A percentile compares a stretch with the other conserved stretches of the same genome.
Conservation (phyloP, 2,113 vertebrate genomes). For the Mola mola region DNA sequence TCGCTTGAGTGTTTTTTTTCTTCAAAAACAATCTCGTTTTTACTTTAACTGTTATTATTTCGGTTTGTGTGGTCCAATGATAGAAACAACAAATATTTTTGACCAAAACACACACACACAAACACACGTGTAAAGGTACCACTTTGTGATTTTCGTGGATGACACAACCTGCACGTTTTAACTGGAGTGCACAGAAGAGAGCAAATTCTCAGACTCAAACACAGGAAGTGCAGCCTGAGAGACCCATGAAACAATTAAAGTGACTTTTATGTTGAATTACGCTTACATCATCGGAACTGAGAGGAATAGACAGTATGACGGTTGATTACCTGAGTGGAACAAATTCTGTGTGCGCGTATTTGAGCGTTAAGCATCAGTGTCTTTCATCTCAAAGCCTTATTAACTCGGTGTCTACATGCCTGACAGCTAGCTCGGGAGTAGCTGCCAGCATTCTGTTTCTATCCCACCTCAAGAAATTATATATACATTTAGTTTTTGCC, state of each 20-base stretch:
- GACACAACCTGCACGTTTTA: no score
- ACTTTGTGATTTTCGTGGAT: no score
- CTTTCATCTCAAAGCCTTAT: conserved; percentile 65
- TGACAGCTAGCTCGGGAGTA: conserved; percentile 71
- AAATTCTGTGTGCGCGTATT: conserved; percentile 30
- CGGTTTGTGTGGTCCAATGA: no score
- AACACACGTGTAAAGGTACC: no score
- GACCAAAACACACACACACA: no score
- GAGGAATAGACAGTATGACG: conserved; percentile 56
- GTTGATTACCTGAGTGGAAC: conserved; percentile 47
- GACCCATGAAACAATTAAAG: conserved; percentile 52
- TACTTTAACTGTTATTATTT: no score
- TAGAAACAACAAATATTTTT: no score
- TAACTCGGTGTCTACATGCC: conserved; percentile 59
- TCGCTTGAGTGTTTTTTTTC: no score
- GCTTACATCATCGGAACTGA: conserved; percentile 44
- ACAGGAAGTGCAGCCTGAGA: conserved; percentile 3
- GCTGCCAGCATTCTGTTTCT: conserved; percentile 55
- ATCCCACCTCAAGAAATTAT: neutral
- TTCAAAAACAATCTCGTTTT: no score
- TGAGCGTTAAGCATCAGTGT: conserved; percentile 25
- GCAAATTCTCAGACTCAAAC: no score
- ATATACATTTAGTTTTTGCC: no score
- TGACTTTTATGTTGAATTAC: conserved; percentile 44
- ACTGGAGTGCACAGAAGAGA: no score